Base-by-base conservation (phyloP, 2,888 invertebrate species). In the Lasius platythorax region DNA sequence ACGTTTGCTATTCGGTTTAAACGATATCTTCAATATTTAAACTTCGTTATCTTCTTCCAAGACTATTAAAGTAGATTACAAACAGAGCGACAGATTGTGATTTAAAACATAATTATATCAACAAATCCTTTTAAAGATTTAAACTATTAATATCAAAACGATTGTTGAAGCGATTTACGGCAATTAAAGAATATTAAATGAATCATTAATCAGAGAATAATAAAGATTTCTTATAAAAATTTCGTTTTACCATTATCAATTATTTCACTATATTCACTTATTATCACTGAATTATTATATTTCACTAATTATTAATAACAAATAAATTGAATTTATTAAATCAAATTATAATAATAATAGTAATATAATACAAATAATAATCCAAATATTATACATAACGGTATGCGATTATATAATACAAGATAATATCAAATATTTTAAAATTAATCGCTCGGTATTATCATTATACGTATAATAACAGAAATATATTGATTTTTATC, bases 21-120 rank as follows among this genome's bases (percentile, higher is more conserved):
- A 9, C 58, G 37, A 73, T 74, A 74, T 63, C 46, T 63, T 63
- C 4, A 74, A 63, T 74, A 74, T 63, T 74, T 63, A 74, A 74
- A 63, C 43, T 74, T 74, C 46, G 43, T 74, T 74, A 73, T 73
- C 61, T 74, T 9, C 28, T 73, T n/a, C 43, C 30, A 43, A 58
- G 40, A 61, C 43, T 43, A 74, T 74, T 61, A 74, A 61, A 74
- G 6, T 28, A 43, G 40, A 43, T 74, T 74, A 61, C 61, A 61
- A 61, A 12, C 3, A 74, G 43, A 61, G 28, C 43, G 18, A 43
- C 18, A 15, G 1, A 73, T 73, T 18, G 40, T 58, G 58, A 50
- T 58, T 73, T 73, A 58, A 58, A 43, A 28, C 15, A 58, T 28
- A 40, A 79, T 46, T 43, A 66, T 18, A 23, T 56, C 23, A 76